These are phyloP conservation scores for Natator depressus DNA, from an alignment of 2,113 vertebrate species.

Conservation along the genomic window DNA sequence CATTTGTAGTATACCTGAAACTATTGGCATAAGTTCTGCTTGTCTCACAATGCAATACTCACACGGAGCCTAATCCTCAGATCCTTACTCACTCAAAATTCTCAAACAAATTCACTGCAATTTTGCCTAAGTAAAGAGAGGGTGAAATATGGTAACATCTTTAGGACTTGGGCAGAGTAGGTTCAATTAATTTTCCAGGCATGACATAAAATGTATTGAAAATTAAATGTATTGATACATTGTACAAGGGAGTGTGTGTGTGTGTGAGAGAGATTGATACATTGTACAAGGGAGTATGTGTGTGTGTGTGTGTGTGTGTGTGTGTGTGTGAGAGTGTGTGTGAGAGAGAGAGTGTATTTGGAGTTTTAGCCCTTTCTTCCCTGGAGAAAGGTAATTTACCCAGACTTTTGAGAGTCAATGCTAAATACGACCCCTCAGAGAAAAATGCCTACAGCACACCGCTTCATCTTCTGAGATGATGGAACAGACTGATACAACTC, in stretches of 20 bases:
- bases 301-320: too few species aligned
- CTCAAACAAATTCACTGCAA: neutral
- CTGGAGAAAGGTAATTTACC: neutral
- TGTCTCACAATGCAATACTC: neutral
- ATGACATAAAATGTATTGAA: neutral
- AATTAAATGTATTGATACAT: neutral
- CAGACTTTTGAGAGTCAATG: neutral
- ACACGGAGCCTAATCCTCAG: neutral
- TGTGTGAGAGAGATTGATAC: too few species aligned
- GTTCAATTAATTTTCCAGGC: neutral
- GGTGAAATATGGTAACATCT: neutral
- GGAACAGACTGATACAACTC: neutral
- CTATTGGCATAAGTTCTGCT: neutral
- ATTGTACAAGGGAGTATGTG: too few species aligned
- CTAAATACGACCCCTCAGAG: neutral
- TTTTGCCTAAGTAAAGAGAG: neutral
- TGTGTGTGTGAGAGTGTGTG: too few species aligned
- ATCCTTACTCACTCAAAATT: neutral
- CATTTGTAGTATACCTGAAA: neutral
- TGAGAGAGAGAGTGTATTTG: neutral
- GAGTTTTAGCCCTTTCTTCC: neutral
- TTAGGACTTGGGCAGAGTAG: neutral
- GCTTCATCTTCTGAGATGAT: conserved; percentile 8
- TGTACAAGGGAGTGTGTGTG: neutral
- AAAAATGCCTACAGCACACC: neutral